Evolutionary conservation across 2,113 vertebrate species (phyloP).

Genomic region (Cervus canadensis): DNA sequence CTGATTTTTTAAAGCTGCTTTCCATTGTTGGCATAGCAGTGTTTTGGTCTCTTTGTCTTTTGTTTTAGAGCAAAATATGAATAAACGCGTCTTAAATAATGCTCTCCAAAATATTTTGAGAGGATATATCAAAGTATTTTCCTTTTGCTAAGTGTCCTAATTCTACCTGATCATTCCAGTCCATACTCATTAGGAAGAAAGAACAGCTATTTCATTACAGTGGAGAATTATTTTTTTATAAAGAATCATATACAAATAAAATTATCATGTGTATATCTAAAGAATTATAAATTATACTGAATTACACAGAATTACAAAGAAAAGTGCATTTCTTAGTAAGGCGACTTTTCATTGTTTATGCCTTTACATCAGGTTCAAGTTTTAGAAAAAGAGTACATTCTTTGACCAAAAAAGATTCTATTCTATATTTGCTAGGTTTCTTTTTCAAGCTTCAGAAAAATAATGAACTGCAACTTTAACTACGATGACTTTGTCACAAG

Average conservation of each 20-base stretch:
- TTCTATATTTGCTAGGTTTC: background rate
- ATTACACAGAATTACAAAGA: background rate
- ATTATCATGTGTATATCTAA: background rate
- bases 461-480: background rate
- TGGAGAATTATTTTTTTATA: background rate
- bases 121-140: background rate
- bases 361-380: background rate
- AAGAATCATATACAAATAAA: background rate
- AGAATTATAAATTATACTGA: background rate
- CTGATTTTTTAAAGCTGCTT: slow-evolving; percentile 6
- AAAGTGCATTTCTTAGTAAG: background rate
- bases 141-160: background rate
- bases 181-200: background rate
- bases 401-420: background rate
- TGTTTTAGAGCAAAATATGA: background rate
- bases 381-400: background rate
- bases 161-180: background rate
- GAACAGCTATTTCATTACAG: background rate
- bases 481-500: background rate
- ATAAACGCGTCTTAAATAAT: slow-evolving; percentile 16
- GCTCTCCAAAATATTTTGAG: background rate
- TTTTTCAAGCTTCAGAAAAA: background rate
- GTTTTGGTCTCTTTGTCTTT: slow-evolving; percentile 12
- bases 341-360: background rate
- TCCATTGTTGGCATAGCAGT: background rate